Conservation (phyloP, 2,113 vertebrate genomes). For the Bos taurus region ARS-UCD2.0 NC_037338.1:37493001-37493500, state of each 20-base stretch:
- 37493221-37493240: not conserved
- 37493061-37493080: not conserved
- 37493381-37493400: no score
- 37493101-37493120: not conserved
- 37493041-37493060: not conserved
- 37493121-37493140: not conserved
- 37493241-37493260: not conserved
- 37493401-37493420: no score
- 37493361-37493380: not conserved
- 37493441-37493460: no score
- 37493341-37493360: not conserved
- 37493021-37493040: not conserved
- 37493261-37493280: not conserved
- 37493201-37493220: not conserved
- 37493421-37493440: no score
- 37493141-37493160: not conserved
- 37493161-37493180: not conserved
- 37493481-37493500: no score
- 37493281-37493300: not conserved
- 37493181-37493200: conserved; percentile 15
- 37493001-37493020: not conserved
- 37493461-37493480: no score
- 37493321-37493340: conserved; percentile 27
- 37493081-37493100: conserved; percentile 23
- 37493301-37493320: not conserved